Evolutionary conservation across 2,113 vertebrate genomes (phyloP), one percentile per base, ranked within the genome.

Genomic region (Triplophysa tibetana): DNA sequence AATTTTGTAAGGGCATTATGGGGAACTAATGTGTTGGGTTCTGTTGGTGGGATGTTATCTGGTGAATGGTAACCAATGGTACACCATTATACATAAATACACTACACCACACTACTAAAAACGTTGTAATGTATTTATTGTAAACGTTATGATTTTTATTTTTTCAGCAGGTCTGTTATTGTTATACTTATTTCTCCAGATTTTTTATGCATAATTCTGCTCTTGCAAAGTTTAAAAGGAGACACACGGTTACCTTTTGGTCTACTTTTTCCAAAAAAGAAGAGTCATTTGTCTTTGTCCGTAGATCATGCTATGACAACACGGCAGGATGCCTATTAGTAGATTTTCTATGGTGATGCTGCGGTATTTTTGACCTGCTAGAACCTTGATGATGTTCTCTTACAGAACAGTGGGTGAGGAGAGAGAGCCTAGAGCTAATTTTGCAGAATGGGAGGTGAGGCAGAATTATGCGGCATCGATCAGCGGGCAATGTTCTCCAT

Each of bases 401-500:
- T 19, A 8, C 33, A 26, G 70, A 74, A 26, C 60, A 75, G 48
- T 48, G 58, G 23, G 60, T 29, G 66, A 21, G 45, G 45, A 23
- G 75, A 16, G 21, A 68, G 64, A 72, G 69, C 69, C 52, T 13
- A 60, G n/a, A 68, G 64, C 66, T 68, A 60, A 54, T 68, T 77
- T 19, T 56, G 17, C 16, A 77, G 63, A 38, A 41, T 38, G 45
- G 38, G 72, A 73, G 54, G 43, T 26, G 50, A 75, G 43, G 62
- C 14, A 29, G 65, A 65, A 73, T 52, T 79, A 80, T 66, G 70
- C 33, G 13, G n/a, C 75, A 77, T 65, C 23, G 75, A 77, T 77
- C 29, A n/a, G 45, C 50, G n/a, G 43, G 38, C 63, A 58, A 56
- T 56, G 10, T 16, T 17, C 63, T 77, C 54, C 5, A 77, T 54